These are phyloP conservation scores for Paragorgia papillata DNA, from an alignment of 92 coral and sea anemone species.

Conservation along the genomic window DNA sequence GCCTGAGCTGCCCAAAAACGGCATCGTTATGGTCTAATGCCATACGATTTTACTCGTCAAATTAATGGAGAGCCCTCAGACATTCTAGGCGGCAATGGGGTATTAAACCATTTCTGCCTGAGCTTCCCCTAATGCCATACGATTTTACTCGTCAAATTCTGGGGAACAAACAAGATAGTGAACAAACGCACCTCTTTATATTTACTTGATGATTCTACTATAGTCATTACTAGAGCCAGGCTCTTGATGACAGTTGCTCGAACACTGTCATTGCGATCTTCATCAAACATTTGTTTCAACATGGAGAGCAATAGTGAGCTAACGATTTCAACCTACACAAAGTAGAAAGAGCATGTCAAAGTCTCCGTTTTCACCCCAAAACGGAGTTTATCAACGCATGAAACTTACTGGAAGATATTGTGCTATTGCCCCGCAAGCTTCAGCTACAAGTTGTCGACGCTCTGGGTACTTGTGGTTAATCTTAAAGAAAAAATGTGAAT, in stretches of 20 bases:
- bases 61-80: no score
- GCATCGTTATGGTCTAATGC: no score
- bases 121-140: no score
- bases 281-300: conserved; percentile 93
- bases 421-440: conserved; percentile 92
- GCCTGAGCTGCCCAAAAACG: no score
- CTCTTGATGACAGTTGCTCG: conserved; percentile 96
- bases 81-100: no score
- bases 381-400: no score
- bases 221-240: conserved; percentile 85
- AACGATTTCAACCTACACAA: conserved; percentile 74
- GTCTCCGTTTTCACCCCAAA: no score
- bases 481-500: conserved; percentile 52
- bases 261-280: conserved; percentile 93
- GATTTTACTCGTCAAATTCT: no score
- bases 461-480: conserved; percentile 92
- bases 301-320: conserved; percentile 89
- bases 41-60: no score
- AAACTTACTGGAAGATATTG: conserved; percentile 81
- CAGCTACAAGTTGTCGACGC: conserved; percentile 87
- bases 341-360: not conserved
- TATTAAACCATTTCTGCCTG: no score
- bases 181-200: conserved; percentile 76
- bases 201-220: conserved; percentile 79
- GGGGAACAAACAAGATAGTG: no score